Evolutionary conservation across 2,888 invertebrate species (phyloP).

Genomic region (Kuschelorhynchus macadamiae): DNA sequence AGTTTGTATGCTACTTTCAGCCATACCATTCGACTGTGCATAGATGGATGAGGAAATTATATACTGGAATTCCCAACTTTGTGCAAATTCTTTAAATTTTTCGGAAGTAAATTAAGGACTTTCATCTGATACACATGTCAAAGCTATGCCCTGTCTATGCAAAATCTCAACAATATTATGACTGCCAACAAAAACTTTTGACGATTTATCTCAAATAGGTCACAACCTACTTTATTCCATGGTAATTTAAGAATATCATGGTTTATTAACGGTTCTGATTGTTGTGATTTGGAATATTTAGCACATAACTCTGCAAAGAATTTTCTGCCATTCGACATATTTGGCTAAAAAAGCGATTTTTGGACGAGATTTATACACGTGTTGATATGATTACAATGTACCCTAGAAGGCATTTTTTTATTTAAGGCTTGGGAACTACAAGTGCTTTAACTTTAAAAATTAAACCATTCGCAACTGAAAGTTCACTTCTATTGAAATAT

Average conservation of each 20-base stretch:
- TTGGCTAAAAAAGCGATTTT: not conserved
- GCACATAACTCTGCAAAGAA: not conserved
- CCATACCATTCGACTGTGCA: constrained; percentile 43
- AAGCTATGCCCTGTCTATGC: constrained; percentile 5
- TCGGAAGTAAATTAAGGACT: constrained; percentile 8
- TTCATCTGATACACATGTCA: not conserved
- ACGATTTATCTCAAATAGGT: constrained; percentile 24
- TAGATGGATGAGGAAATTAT: constrained; percentile 41
- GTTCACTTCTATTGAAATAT: constrained; percentile 28
- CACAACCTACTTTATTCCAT: constrained; percentile 10
- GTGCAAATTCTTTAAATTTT: constrained; percentile 45
- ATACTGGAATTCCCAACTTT: constrained; percentile 51
- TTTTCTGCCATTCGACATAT: not conserved
- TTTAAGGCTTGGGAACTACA: constrained; percentile 48
- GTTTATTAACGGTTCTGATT: not conserved
- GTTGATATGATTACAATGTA: constrained; percentile 34
- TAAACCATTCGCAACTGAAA: constrained; percentile 41
- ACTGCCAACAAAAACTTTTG: constrained; percentile 33
- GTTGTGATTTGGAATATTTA: too few species aligned
- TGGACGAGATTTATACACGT: not conserved
- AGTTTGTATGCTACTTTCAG: constrained; percentile 31
- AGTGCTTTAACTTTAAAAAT: constrained; percentile 44
- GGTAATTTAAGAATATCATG: not conserved
- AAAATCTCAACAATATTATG: too few species aligned
- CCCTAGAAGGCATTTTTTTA: constrained; percentile 10